Base-by-base conservation (phyloP, 1,140 invertebrate species). In the Aphaenogaster rudis region DNA sequence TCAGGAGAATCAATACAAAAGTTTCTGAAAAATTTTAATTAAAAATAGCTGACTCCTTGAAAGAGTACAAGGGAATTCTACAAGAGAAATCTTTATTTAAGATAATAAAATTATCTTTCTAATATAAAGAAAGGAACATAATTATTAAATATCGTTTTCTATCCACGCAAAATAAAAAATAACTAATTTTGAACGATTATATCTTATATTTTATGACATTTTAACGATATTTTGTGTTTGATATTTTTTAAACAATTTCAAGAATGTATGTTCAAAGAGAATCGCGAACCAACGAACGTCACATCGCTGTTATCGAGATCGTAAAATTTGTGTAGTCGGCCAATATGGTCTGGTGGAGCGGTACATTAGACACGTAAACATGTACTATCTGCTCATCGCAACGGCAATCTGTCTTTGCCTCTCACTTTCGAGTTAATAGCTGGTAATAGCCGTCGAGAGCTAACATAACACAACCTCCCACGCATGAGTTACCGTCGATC, bases 341-440 rank as follows among this genome's bases (percentile, higher is more conserved):
- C 86, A 86, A 93, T 92, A 93, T 91, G 86, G 72, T 59, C 39
- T 66, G 79, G 50, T 71, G 71, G 63, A 85, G 77, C 77, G 87
- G 88, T 94, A 90, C 93, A 94, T 94, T 94, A 93, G 89, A 82
- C 90, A 87, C 92, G 93, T 94, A 91, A 93, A 94, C 90, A 93
- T 61, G 52, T 85, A 69, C 72, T 93, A 90, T 93, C 92, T 93
- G 69, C 76, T 76, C 76, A 90, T 88, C 86, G 64, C 74, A 63
- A 63, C 86, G 67, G 74, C 90, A 93, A 92, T 93, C 92, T 93
- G 88, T 90, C 87, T 91, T 87, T 86, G 78, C 84, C 79, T 72
- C 76, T 72, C 76, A 67, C 74, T 78, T 86, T 89, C 74, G 72
- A 88, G 77, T 88, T 92, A 91, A 93, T 92, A 91, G 88, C 69